Conservation (phyloP, 2,113 vertebrate genomes). For the Rhadina sibilatrix region DNA sequence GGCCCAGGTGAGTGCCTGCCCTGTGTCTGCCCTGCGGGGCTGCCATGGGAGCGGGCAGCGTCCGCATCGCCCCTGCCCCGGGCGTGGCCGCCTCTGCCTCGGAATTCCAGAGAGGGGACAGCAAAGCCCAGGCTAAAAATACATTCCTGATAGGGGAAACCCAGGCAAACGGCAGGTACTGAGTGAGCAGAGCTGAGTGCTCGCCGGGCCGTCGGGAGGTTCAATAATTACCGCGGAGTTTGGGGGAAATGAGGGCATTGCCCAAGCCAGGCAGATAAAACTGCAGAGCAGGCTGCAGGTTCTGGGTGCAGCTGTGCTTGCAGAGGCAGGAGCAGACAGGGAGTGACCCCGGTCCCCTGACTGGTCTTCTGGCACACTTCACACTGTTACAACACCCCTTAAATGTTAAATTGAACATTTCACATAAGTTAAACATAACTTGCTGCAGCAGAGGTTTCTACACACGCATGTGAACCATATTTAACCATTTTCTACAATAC, state of each 20-base stretch:
- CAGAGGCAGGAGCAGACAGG: background rate
- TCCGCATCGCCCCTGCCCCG: background rate
- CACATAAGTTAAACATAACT: too few relatives aligned
- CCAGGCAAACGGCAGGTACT: fast-evolving
- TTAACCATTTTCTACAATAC: background rate
- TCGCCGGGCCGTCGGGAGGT: fast-evolving
- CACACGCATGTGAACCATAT: background rate
- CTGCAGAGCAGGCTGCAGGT: fast-evolving
- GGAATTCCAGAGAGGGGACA: background rate
- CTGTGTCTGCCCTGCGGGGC: background rate
- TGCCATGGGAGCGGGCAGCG: background rate
- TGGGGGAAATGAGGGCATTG: background rate
- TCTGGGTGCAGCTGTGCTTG: fast-evolving
- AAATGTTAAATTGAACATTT: too few relatives aligned
- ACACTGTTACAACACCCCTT: fast-evolving
- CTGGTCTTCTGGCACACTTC: background rate
- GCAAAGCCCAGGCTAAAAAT: background rate
- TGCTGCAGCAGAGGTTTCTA: background rate
- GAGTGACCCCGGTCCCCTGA: too few relatives aligned
- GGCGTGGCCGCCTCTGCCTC: background rate
- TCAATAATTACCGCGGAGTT: background rate
- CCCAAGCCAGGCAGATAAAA: fast-evolving
- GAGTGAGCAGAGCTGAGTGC: fast-evolving
- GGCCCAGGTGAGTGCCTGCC: background rate
- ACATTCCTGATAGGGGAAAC: fast-evolving